phyloP scores from a whole-genome alignment of 2,797 vertebrate genomes.

The Carcharodon carcharias region DNA sequence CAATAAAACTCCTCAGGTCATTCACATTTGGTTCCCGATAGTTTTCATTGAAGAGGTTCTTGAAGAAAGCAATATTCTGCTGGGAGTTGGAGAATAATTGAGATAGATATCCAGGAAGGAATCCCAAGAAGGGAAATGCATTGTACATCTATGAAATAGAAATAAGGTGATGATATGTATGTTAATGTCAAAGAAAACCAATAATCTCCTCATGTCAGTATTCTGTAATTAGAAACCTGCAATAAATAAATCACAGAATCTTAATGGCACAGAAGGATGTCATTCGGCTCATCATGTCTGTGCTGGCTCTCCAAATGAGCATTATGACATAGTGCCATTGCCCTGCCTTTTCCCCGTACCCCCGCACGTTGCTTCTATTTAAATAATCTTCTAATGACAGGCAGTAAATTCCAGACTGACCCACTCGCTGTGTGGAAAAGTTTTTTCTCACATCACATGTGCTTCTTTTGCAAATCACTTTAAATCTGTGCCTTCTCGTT shows the following conservation, averaged over 20 bases:
- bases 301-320: too few relatives aligned
- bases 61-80: fast-evolving
- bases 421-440: too few relatives aligned
- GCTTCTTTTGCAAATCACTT: too few relatives aligned
- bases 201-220: background rate
- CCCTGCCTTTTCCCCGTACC: too few relatives aligned
- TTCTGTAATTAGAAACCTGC: background rate
- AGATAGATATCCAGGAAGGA: background rate
- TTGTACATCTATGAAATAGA: background rate
- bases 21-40: background rate
- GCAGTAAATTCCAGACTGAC: too few relatives aligned
- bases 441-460: too few relatives aligned
- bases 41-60: background rate
- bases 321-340: too few relatives aligned
- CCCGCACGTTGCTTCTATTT: too few relatives aligned
- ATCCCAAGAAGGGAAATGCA: slow-evolving; percentile 7
- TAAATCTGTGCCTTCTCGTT: too few relatives aligned
- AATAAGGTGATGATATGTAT: background rate
- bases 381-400: too few relatives aligned
- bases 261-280: too few relatives aligned
- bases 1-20: slow-evolving; percentile 18
- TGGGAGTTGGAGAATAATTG: background rate
- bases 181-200: background rate
- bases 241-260: background rate
- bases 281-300: too few relatives aligned